Evolutionary conservation across 1,140 invertebrate genomes (phyloP).

Genomic region (Pachyrhynchus sulphureomaculatus): DNA sequence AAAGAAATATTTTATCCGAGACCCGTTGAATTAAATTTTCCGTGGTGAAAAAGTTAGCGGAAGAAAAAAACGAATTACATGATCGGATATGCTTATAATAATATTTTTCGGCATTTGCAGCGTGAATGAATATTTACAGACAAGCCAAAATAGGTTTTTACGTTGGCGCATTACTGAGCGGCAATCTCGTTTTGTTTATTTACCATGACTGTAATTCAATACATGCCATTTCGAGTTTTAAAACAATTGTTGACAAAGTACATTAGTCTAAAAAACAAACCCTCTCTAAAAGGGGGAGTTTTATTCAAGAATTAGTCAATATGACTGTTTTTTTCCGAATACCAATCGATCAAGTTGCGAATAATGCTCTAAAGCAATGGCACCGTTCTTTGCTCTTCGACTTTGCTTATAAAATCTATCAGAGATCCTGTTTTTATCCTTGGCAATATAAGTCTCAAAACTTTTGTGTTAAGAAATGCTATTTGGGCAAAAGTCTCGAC

Average conservation of each 20-base stretch:
- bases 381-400: conserved; percentile 31
- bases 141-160: conserved; percentile 14
- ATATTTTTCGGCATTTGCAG: conserved; percentile 15
- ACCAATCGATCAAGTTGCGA: conserved; percentile 43
- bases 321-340: conserved; percentile 41
- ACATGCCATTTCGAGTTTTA: conserved; percentile 27
- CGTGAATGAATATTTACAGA: conserved; percentile 22
- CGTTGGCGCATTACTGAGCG: background rate
- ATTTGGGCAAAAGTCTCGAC: conserved; percentile 39
- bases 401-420: conserved; percentile 46
- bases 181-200: conserved; percentile 24
- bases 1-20: no score
- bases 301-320: conserved; percentile 35
- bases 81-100: conserved; percentile 10
- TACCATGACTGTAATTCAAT: conserved; percentile 28
- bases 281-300: background rate
- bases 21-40: no score
- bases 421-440: conserved; percentile 46
- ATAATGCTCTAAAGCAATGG: conserved; percentile 39
- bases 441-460: conserved; percentile 46
- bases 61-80: conserved; percentile 17
- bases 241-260: conserved; percentile 26
- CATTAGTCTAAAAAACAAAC: conserved; percentile 21
- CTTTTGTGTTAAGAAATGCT: conserved; percentile 46
- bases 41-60: conserved; percentile 5